These are phyloP conservation scores for Trematomus bernacchii DNA, from an alignment of 2,797 vertebrate genomes.

Conservation along the genomic window DNA sequence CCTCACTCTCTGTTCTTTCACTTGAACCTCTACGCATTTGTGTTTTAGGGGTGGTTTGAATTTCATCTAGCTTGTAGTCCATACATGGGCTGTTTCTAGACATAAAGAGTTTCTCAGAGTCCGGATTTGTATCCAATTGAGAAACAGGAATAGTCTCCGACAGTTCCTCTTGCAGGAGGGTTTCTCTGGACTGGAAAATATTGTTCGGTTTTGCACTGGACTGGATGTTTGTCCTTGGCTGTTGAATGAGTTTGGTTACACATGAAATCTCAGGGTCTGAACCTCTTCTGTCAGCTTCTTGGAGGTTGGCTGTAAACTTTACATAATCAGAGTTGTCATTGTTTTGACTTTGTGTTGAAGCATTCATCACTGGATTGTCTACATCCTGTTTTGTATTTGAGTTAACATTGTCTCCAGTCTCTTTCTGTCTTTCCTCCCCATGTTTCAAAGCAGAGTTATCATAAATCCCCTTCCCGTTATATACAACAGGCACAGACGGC, in stretches of 20 bases:
- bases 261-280: slow-evolving; percentile 51
- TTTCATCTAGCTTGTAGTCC: slow-evolving; percentile 42
- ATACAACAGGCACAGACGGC: slow-evolving; percentile 26
- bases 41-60: slow-evolving; percentile 29
- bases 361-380: slow-evolving; percentile 17
- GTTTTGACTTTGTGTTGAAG: slow-evolving; percentile 24
- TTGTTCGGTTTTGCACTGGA: slow-evolving; percentile 29
- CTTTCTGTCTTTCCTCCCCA: slow-evolving; percentile 28
- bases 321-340: slow-evolving; percentile 40
- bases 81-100: slow-evolving; percentile 23
- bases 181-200: slow-evolving; percentile 39
- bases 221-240: slow-evolving; percentile 9
- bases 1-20: slow-evolving; percentile 53
- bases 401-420: slow-evolving; percentile 3
- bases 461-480: slow-evolving; percentile 35
- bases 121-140: slow-evolving; percentile 34
- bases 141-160: slow-evolving; percentile 3
- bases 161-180: slow-evolving; percentile 24
- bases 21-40: slow-evolving; percentile 34
- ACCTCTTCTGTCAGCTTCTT: slow-evolving; percentile 28
- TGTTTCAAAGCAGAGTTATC: slow-evolving; percentile 30
- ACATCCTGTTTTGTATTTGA: slow-evolving; percentile 33
- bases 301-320: slow-evolving; percentile 16
- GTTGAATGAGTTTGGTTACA: slow-evolving; percentile 19
- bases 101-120: slow-evolving; percentile 38